phyloP scores from a whole-genome alignment of 2,113 vertebrate genomes.

The Sisor rabdophorus region DNA sequence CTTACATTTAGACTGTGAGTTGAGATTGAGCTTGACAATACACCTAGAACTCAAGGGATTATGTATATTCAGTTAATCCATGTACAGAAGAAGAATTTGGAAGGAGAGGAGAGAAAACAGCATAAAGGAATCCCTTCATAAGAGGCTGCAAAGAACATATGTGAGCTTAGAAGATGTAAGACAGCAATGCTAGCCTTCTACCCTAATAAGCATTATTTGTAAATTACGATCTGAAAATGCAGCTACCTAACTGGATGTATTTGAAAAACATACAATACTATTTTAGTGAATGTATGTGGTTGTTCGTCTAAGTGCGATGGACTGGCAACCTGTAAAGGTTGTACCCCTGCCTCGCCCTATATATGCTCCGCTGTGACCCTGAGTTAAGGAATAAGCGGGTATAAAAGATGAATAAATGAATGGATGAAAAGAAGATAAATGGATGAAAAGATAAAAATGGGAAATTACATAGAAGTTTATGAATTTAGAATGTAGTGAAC shows the following conservation, averaged over 20 bases:
- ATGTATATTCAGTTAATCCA: background rate
- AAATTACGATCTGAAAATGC: background rate
- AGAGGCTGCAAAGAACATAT: background rate
- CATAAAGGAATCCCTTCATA: background rate
- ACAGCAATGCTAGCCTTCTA: background rate
- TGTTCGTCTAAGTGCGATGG: too few species aligned
- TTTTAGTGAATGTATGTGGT: too few species aligned
- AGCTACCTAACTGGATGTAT: too few species aligned
- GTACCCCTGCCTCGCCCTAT: too few species aligned
- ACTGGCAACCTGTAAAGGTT: too few species aligned
- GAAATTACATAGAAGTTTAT: background rate
- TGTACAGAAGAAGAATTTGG: background rate
- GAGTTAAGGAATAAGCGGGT: too few species aligned
- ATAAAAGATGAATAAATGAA: too few species aligned
- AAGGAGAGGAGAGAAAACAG: background rate
- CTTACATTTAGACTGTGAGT: slow-evolving; percentile 1
- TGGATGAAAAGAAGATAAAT: too few species aligned
- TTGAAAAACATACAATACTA: too few species aligned
- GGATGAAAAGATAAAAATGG: too few species aligned
- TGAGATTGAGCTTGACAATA: background rate
- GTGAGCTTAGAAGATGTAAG: background rate
- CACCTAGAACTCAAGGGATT: background rate
- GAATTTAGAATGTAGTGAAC: background rate
- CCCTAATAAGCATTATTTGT: background rate
- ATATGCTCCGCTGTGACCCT: too few species aligned